Evolutionary conservation across 2,888 invertebrate genomes (phyloP).

Genomic region (Hyposoter dolosus): DNA sequence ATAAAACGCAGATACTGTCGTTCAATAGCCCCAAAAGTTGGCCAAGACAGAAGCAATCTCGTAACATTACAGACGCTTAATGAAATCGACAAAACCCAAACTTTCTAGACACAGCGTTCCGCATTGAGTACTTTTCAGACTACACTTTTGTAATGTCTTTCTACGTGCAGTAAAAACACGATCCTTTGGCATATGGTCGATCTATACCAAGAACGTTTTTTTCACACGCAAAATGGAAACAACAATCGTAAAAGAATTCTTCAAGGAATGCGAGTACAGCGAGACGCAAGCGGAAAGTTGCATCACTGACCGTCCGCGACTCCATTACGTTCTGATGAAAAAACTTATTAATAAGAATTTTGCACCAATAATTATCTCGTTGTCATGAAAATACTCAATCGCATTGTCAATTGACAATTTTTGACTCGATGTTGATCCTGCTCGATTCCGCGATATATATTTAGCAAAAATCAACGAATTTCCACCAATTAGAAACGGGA

Average conservation of each 20-base stretch:
- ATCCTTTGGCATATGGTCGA: background rate
- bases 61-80: slow-evolving; percentile 9
- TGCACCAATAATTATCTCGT: background rate
- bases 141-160: background rate
- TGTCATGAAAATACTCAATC: too few species aligned
- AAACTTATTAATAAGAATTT: too few species aligned
- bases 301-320: background rate
- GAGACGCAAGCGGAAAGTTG: background rate
- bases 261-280: background rate
- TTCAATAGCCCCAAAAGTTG: background rate
- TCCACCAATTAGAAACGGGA: background rate
- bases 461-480: background rate
- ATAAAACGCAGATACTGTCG: background rate
- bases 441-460: background rate
- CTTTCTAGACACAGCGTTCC: background rate
- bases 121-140: background rate
- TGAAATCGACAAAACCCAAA: background rate
- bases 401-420: background rate
- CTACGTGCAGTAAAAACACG: background rate
- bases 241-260: background rate
- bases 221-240: background rate
- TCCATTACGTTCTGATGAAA: background rate
- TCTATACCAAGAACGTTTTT: background rate
- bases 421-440: background rate
- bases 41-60: background rate